Conservation (phyloP, 2,888 invertebrate genomes). For the Drosophila hamatofila region DNA sequence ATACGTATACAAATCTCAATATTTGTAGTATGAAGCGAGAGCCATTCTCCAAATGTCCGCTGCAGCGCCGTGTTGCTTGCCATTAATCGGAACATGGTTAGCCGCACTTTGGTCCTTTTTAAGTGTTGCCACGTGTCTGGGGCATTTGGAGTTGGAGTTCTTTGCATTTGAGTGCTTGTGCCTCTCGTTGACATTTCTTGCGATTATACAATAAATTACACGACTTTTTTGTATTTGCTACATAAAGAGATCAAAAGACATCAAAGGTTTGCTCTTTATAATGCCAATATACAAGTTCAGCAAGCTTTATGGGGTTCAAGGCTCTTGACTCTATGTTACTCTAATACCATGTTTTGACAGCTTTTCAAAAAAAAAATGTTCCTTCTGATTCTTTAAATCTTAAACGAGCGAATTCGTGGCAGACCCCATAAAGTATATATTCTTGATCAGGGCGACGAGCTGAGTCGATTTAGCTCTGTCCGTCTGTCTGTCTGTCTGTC, state of each 20-base stretch:
- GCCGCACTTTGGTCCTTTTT: conserved; percentile 54
- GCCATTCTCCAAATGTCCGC: conserved; percentile 8
- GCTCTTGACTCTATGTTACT: not conserved
- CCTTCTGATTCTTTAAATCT: not conserved
- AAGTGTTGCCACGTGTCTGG: conserved; percentile 66
- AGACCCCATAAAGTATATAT: no score
- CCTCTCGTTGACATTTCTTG: conserved; percentile 30
- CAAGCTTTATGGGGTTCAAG: not conserved
- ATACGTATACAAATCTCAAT: no score
- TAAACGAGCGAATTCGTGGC: not conserved
- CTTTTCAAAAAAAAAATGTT: not conserved
- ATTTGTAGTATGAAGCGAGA: not conserved
- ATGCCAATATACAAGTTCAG: conserved; percentile 2
- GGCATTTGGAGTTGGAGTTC: conserved; percentile 34
- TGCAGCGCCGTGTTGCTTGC: conserved; percentile 9
- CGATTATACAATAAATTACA: conserved; percentile 31
- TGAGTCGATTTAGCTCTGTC: no score
- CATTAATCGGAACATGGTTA: conserved; percentile 60
- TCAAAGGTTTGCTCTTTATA: conserved; percentile 38
- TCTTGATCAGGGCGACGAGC: no score
- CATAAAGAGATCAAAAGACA: conserved; percentile 53
- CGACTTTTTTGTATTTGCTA: conserved; percentile 28
- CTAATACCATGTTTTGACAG: not conserved
- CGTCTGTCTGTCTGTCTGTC: no score
- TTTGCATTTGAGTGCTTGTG: conserved; percentile 25